Conservation (phyloP, 2,113 vertebrate species). For the Neodontobutis hainanensis region DNA sequence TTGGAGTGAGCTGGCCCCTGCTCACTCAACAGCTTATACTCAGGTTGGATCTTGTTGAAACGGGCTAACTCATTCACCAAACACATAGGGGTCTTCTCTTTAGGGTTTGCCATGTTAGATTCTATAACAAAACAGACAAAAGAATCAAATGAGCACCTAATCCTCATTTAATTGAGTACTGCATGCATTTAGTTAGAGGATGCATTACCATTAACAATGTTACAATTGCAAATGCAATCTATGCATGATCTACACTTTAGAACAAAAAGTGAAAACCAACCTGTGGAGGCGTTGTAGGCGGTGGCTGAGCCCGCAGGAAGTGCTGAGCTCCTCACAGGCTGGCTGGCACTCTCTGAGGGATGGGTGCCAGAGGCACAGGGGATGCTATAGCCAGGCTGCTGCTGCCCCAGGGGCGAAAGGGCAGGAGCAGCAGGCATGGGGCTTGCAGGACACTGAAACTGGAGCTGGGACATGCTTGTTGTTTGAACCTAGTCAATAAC, state of each 20-base stretch:
- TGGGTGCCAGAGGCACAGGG: slow-evolving; percentile 87
- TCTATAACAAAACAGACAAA: slow-evolving; percentile 75
- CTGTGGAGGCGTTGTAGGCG: slow-evolving; percentile 89
- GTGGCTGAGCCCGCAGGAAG: slow-evolving; percentile 92
- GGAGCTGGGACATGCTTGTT: slow-evolving; percentile 92
- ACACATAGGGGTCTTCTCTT: slow-evolving; percentile 98
- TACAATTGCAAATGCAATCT: background rate
- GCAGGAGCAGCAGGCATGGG: slow-evolving; percentile 81
- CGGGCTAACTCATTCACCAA: slow-evolving; percentile 98
- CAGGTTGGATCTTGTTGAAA: slow-evolving; percentile 95
- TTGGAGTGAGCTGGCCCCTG: slow-evolving; percentile 94
- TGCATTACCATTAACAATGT: too few species aligned
- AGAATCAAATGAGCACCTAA: slow-evolving; percentile 2
- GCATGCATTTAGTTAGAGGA: too few species aligned
- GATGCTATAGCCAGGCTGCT: slow-evolving; percentile 89
- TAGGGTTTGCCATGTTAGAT: slow-evolving; percentile 98
- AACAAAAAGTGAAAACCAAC: slow-evolving; percentile 61
- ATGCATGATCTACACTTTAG: background rate
- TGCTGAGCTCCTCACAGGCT: slow-evolving; percentile 91
- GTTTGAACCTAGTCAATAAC: slow-evolving; percentile 60
- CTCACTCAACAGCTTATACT: slow-evolving; percentile 94
- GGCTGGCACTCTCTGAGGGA: slow-evolving; percentile 93
- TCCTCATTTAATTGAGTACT: background rate
- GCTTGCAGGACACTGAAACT: slow-evolving; percentile 87
- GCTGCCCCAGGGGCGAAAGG: slow-evolving; percentile 77